These are phyloP conservation scores for Tamandua tetradactyla DNA, from an alignment of 2,797 vertebrate genomes.

Conservation along the genomic window DNA sequence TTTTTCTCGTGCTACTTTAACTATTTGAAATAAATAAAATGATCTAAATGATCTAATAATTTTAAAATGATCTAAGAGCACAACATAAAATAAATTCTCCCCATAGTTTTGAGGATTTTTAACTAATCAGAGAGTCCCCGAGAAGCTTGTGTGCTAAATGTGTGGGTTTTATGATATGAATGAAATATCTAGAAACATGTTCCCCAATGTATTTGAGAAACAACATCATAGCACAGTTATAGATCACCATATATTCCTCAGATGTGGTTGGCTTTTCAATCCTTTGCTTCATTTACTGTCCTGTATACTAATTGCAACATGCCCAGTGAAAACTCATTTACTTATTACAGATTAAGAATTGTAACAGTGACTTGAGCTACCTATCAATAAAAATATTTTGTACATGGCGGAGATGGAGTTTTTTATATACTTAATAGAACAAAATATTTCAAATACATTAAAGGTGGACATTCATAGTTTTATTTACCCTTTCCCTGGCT, in stretches of 20 bases:
- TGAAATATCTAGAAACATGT: conserved; percentile 32
- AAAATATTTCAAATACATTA: neutral
- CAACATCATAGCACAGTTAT: neutral
- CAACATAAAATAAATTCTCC: conserved; percentile 11
- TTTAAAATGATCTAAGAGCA: neutral
- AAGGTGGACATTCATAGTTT: neutral
- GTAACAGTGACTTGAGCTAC: neutral
- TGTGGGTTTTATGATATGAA: neutral
- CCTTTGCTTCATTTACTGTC: neutral
- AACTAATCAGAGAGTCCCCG: neutral
- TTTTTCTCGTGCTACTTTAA: neutral
- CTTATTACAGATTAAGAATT: neutral
- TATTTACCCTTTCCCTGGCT: neutral
- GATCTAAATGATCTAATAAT: too few species aligned
- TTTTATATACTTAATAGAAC: neutral
- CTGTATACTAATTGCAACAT: neutral
- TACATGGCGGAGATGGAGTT: neutral
- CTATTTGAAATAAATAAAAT: conserved; percentile 36
- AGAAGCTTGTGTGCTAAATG: neutral
- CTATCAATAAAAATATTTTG: neutral
- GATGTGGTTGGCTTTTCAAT: neutral
- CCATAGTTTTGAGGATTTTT: neutral
- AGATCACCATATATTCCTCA: neutral
- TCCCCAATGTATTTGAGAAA: conserved; percentile 42
- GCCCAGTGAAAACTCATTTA: neutral